These are phyloP conservation scores for Melanitta fusca DNA, from an alignment of 2,797 vertebrate genomes.

Conservation along the genomic window DNA sequence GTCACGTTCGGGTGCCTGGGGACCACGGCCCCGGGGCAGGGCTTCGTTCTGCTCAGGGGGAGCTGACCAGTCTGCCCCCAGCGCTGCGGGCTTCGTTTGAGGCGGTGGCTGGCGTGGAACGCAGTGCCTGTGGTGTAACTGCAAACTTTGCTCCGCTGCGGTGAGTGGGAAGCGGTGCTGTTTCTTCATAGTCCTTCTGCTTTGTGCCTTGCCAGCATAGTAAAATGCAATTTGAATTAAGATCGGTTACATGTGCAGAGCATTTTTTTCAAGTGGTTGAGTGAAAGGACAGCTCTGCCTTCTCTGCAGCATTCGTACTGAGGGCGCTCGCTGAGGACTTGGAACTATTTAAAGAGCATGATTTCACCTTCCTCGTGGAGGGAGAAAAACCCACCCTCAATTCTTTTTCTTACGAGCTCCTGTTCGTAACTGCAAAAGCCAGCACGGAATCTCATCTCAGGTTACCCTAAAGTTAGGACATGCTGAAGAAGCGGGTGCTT, in stretches of 20 bases:
- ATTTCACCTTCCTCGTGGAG: neutral
- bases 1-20: no score
- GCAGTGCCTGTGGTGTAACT: neutral
- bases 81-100: rapidly evolving
- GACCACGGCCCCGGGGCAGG: no score
- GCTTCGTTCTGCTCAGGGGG: no score
- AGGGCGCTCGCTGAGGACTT: neutral
- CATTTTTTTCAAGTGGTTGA: neutral
- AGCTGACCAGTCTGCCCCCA: no score
- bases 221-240: neutral
- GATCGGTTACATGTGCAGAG: neutral
- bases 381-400: neutral
- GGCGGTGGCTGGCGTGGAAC: neutral
- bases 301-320: neutral
- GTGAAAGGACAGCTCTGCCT: neutral
- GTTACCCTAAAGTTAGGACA: neutral
- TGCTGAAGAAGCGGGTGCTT: neutral
- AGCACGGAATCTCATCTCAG: rapidly evolving
- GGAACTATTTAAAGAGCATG: neutral
- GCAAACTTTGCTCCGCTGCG: neutral
- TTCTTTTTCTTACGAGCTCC: neutral
- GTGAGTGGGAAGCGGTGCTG: neutral
- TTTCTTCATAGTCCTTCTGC: rapidly evolving
- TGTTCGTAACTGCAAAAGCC: neutral
- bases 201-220: rapidly evolving